Base-by-base conservation (phyloP, 2,888 invertebrate genomes). In the Pilophorus perplexus region DNA sequence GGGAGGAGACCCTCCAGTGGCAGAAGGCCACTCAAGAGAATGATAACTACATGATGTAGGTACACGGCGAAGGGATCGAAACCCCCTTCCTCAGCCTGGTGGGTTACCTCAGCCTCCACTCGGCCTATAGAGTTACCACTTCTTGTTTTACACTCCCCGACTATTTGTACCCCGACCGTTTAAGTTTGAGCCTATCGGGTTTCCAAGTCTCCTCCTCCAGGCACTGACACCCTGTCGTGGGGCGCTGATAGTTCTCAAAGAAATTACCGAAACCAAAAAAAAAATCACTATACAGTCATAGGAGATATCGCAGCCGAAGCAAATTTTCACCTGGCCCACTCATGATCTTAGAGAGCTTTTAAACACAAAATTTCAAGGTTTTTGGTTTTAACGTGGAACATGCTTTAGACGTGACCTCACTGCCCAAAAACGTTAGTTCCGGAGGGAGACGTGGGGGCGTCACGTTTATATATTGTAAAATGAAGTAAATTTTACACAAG, bases 121-220 rank as follows among this genome's bases (percentile, higher is more conserved):
- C n/a, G 55, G 23, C 20, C 12, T 44, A 62, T 62, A 28, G 62
- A 48, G 62, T 62, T 62, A 62, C 59, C 62, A 62, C 62, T 62
- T 62, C 62, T 62, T 62, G 62, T 62, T 62, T 62, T 62, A 62
- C 62, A 62, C 62, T 62, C 25, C n/a, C n/a, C n/a, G 33, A 28
- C 62, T 33, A 46, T 62, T 62, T 62, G 62, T 62, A 27, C 62
- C 16, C 38, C 2, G 38, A 28, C 28, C 62, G 62, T 62, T 62
- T 62, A 62, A 38, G 46, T 23, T 52, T 14, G 52, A 25, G 23
- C 25, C 14, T 25, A 62, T 62, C 62, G 20, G 20, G 46, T 62
- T 62, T 42, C 59, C 40, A 23, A n/a, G n/a, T 23, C 46, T 25
- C 46, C 44, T 5, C 14, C 46, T 8, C 46, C 10, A n/a, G 3